These are phyloP conservation scores for Colistium nudipinnis DNA, from an alignment of 2,113 vertebrate species.

Conservation along the genomic window DNA sequence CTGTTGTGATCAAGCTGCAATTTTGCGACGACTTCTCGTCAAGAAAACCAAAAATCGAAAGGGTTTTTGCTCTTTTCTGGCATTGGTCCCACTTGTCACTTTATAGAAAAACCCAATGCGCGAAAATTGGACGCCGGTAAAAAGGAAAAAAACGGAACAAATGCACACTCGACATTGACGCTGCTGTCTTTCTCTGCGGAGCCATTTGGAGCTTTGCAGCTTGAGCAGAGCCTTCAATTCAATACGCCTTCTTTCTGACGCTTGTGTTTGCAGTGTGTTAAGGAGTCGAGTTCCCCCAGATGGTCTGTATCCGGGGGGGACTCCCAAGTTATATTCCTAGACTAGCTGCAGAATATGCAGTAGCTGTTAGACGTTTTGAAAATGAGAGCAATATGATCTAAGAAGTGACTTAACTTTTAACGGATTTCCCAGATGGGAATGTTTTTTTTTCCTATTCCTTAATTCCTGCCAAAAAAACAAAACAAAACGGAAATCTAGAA, in stretches of 20 bases:
- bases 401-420: slow-evolving; percentile 45
- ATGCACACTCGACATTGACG: no score
- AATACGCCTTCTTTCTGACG: slow-evolving; percentile 52
- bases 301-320: slow-evolving; percentile 45
- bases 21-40: no score
- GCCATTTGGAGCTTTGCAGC: slow-evolving; percentile 41
- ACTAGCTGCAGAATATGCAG: slow-evolving; percentile 54
- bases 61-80: slow-evolving; percentile 28
- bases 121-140: neutral
- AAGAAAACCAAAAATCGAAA: slow-evolving; percentile 3
- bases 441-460: slow-evolving; percentile 44
- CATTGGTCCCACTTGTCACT: slow-evolving; percentile 33
- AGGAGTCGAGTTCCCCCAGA: slow-evolving; percentile 49
- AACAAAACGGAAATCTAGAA: neutral
- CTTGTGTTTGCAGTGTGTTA: slow-evolving; percentile 80
- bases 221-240: slow-evolving; percentile 41
- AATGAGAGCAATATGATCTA: slow-evolving; percentile 33
- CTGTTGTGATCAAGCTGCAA: slow-evolving; percentile 57
- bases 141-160: no score
- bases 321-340: slow-evolving; percentile 54
- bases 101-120: slow-evolving; percentile 22
- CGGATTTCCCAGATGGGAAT: slow-evolving; percentile 44
- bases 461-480: slow-evolving; percentile 64
- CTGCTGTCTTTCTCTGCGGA: neutral
- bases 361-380: slow-evolving; percentile 54